Evolutionary conservation across 2,888 invertebrate species (phyloP).

Genomic region (Cephus spinipes): DNA sequence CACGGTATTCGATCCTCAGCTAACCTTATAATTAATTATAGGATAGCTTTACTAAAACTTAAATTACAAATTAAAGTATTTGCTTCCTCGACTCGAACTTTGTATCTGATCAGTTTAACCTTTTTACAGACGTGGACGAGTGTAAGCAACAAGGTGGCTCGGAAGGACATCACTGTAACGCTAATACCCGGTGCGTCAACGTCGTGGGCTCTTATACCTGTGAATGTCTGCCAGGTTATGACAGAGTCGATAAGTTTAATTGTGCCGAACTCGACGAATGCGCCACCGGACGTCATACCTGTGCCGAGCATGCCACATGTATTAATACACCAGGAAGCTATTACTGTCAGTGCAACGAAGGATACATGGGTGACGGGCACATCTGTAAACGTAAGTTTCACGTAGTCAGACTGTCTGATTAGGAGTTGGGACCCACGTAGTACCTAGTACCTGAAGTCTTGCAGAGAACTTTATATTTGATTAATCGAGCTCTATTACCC

Average conservation of each 20-base stretch:
- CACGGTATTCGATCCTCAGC: constrained; percentile 70
- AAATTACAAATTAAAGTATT: neutral
- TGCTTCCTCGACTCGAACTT: neutral
- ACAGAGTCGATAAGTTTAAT: constrained; percentile 81
- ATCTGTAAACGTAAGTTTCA: constrained; percentile 77
- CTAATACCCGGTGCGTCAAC: constrained; percentile 87
- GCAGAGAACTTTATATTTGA: too few relatives aligned
- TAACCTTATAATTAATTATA: neutral
- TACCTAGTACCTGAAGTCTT: too few relatives aligned
- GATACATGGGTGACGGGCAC: constrained; percentile 84
- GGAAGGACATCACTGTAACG: constrained; percentile 87
- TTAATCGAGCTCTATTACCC: neutral
- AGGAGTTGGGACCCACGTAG: neutral
- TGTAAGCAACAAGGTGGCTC: constrained; percentile 82
- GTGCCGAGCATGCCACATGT: constrained; percentile 82
- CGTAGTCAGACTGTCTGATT: neutral
- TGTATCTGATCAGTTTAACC: neutral
- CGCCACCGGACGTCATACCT: constrained; percentile 76
- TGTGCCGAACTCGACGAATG: constrained; percentile 88
- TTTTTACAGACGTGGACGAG: constrained; percentile 81
- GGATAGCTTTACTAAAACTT: neutral
- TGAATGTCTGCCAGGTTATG: constrained; percentile 85
- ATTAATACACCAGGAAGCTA: constrained; percentile 86
- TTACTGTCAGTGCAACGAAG: constrained; percentile 78
- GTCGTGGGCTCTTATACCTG: constrained; percentile 85